Evolutionary conservation across 2,113 vertebrate genomes (phyloP), one percentile per base, ranked within the genome.

Genomic region (Aegotheles bennettii): DNA sequence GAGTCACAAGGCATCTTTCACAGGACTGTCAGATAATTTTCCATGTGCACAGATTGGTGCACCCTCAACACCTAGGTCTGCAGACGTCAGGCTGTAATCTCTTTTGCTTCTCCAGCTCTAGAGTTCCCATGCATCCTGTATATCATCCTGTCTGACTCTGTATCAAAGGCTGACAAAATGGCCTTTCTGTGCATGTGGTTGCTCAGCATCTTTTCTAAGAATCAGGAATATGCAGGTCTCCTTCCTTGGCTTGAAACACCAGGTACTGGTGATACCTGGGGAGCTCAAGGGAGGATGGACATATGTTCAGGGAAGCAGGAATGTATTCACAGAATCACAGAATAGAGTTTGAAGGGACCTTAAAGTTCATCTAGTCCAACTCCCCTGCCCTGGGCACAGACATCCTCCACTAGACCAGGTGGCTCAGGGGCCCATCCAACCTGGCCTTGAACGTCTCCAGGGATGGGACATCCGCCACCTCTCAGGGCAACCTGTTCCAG

Each of bases 241-340:
- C 45, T 68, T 40, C 29, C 53, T 45, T 45, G 51, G 12, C 69
- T 59, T 40, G 24, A 64, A 61, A 53, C n/a, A 40, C 13, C 45
- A 54, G 53, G 40, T 16, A 38, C 38, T 2, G 1, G 38, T n/a
- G 53, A 45, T 53, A 53, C 45, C 45, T 68, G 0, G 0, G n/a
- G 15, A 61, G 61, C n/a, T 53, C 19, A 25, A 0, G 18, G 51
- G 11, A 50, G 26, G 50, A 35, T 4, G 11, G 59, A 36, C 11
- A 31, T 29, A 24, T 2, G 2, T 75, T 51, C n/a, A 19, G 9
- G 56, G 28, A 40, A 47, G 16, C n/a, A 71, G n/a, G 43, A 68
- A 47, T 47, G 45, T 19, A 47, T 76, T 75, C 61, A n/a, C n/a
- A n/a, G n/a, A n/a, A n/a, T n/a, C n/a, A n/a, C n/a, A n/a, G n/a